Conservation (phyloP, 2,113 vertebrate genomes). For the Centropristis striata region DNA sequence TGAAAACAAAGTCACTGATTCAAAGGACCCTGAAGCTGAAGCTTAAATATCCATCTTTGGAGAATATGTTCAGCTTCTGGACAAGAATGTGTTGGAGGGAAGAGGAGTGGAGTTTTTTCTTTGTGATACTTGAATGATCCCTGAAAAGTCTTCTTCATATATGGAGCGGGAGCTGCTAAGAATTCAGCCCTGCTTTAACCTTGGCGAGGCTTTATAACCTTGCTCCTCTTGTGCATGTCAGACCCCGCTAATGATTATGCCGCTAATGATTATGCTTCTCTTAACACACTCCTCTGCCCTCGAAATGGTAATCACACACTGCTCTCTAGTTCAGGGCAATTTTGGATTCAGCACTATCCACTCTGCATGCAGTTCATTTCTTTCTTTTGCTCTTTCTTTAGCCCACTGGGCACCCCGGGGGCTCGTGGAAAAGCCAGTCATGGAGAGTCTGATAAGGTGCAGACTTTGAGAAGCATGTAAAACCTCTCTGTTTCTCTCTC, state of each 20-base stretch:
- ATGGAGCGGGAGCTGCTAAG: conserved; percentile 17
- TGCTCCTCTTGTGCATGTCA: conserved; percentile 25
- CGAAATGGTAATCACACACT: conserved; percentile 54
- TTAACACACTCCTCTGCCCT: conserved; percentile 39
- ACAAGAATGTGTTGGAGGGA: conserved; percentile 7
- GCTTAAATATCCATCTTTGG: conserved; percentile 57
- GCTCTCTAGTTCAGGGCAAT: conserved; percentile 33
- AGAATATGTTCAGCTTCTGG: conserved; percentile 24
- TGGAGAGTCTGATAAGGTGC: conserved; percentile 38
- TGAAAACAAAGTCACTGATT: conserved; percentile 32
- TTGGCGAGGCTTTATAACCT: conserved; percentile 38
- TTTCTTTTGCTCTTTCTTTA: conserved; percentile 25
- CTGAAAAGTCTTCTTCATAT: conserved; percentile 27
- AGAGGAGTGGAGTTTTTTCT: neutral
- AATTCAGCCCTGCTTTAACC: conserved; percentile 35
- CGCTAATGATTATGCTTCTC: conserved; percentile 40
- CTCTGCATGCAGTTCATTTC: conserved; percentile 33
- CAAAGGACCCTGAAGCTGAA: conserved; percentile 16
- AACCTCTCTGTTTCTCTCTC: neutral
- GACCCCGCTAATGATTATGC: conserved; percentile 47
- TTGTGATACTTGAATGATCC: conserved; percentile 6
- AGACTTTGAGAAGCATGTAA: conserved; percentile 24
- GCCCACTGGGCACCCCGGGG: conserved; percentile 31
- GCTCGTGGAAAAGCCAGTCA: conserved; percentile 11
- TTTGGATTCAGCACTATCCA: conserved; percentile 24